Conservation (phyloP, 2,113 vertebrate genomes). For the Trachemys scripta region DNA sequence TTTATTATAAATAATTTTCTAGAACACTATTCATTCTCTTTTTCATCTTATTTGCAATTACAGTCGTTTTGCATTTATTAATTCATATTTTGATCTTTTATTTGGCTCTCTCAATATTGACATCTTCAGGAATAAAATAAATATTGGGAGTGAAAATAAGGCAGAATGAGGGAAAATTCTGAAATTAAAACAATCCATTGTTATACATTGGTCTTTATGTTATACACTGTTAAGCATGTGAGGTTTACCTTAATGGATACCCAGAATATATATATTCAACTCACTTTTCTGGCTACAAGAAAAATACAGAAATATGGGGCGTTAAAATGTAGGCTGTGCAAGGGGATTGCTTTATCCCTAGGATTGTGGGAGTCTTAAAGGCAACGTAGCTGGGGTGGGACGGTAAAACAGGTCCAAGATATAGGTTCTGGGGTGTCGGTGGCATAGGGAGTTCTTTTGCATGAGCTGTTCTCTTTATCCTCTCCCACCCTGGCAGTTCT, state of each 20-base stretch:
- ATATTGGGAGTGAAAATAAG: neutral
- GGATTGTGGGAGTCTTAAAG: neutral
- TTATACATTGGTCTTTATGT: neutral
- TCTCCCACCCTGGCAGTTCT: neutral
- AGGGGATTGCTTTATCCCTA: neutral
- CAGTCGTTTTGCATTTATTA: neutral
- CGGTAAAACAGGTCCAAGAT: neutral
- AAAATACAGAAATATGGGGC: neutral
- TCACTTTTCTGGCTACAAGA: neutral
- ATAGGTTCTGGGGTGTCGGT: neutral
- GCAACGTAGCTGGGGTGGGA: too few species aligned
- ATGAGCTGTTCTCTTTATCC: too few species aligned
- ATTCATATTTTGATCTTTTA: neutral
- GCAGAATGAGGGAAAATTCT: neutral
- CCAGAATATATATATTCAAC: neutral
- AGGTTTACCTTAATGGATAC: neutral
- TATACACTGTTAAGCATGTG: neutral
- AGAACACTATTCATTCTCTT: neutral
- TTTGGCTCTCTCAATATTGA: slow-evolving; percentile 14
- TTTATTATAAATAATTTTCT: neutral
- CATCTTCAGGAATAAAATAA: neutral
- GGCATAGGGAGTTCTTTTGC: neutral
- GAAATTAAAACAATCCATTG: neutral
- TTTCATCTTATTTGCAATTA: neutral
- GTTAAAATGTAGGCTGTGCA: neutral